Base-by-base conservation (phyloP, 2,113 vertebrate genomes). In the Scalopus aquaticus region DNA sequence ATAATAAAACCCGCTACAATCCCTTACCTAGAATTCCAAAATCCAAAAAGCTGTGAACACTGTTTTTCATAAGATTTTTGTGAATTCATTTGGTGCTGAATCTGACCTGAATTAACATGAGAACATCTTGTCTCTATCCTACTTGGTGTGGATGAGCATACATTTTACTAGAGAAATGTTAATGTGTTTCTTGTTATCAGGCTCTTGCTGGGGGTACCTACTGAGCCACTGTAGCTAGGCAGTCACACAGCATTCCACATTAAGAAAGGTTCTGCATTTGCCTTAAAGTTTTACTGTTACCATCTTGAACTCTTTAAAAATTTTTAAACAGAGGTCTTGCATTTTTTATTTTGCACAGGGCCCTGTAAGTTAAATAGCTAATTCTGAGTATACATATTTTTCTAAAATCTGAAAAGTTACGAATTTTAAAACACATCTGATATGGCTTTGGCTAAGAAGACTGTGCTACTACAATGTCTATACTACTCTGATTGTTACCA, bases 351-450 rank as follows among this genome's bases (percentile, higher is more conserved):
- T 86, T 37, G 17, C 28, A 67, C n/a, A 64, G 4, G 39, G 16
- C 37, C 44, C 70, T 42, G 22, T 26, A 80, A 70, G n/a, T 78
- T 60, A 44, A 58, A 24, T 35, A 79, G 56, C 51, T 92, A 90
- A 32, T 74, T n/a, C 69, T 69, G 39, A 73, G 13, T 49, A 62
- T 49, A 16, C 13, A 15, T n/a, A 11, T 19, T 86, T 42, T 94
- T 85, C 60, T 84, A 67, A 81, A 89, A 74, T 88, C 15, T 88
- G 19, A 49, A 85, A 62, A 86, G 42, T 79, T 74, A 44, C 54
- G 22, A 69, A 39, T 70, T 83, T 65, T 76, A 65, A 93, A 93
- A 62, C 32, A 82, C 17, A 30, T 37, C 15, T 65, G 58, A 67
- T 54, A 15, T 30, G 46, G 22, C 16, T 94, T 93, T 77, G 20